These are phyloP conservation scores for Orthosia incerta DNA, from an alignment of 2,888 invertebrate genomes.

Conservation along the genomic window DNA sequence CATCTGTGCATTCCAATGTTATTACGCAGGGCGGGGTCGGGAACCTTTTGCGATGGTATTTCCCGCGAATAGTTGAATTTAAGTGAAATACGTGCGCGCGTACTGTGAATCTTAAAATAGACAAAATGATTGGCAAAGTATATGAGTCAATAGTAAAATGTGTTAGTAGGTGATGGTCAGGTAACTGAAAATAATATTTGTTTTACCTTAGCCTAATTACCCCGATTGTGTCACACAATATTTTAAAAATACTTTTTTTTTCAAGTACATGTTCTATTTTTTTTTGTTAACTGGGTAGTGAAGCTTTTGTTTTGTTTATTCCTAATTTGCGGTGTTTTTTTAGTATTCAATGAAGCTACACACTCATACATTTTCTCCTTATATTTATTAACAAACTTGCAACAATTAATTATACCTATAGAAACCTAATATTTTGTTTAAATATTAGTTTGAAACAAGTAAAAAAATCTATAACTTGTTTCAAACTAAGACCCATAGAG, in stretches of 20 bases:
- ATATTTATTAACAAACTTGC: not conserved
- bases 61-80: constrained; percentile 76
- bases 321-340: not conserved
- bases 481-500: not conserved
- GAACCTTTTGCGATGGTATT: constrained; percentile 74
- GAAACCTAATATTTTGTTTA: not conserved
- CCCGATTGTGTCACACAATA: constrained; percentile 55
- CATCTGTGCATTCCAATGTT: constrained; percentile 88
- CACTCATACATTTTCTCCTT: not conserved
- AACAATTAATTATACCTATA: not conserved
- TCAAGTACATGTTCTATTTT: constrained; percentile 61
- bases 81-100: constrained; percentile 66
- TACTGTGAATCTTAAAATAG: constrained; percentile 82
- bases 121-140: constrained; percentile 78
- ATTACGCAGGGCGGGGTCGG: constrained; percentile 81
- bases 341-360: not conserved
- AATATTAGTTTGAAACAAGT: too few species aligned
- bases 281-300: not conserved
- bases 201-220: constrained; percentile 86
- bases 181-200: constrained; percentile 78
- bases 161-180: constrained; percentile 90
- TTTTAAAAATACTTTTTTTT: constrained; percentile 65
- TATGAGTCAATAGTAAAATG: constrained; percentile 80
- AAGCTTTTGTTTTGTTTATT: constrained; percentile 30
- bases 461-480: not conserved